Evolutionary conservation across 2,113 vertebrate species (phyloP), one percentile per base, ranked within the genome.

Genomic region (Gambusia holbrooki): DNA sequence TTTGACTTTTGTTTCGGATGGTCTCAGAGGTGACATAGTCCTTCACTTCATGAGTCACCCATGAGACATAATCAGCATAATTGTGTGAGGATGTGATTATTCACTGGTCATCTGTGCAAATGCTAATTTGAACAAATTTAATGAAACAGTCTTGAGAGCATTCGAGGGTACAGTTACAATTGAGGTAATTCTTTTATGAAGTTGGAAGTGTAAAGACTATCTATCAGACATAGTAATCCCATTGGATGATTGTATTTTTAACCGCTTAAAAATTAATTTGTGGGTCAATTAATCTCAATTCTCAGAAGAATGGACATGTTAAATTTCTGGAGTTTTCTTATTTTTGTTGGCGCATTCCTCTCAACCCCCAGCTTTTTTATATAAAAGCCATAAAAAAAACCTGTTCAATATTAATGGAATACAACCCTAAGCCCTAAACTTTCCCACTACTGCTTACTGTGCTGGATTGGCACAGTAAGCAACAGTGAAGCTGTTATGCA

Each of bases 31-130:
- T 84, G 83, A 86, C 86, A 79, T 84, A 76, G 72, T 63, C 80
- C 82, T 84, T 85, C 77, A 81, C 78, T 84, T 81, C 77, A 37
- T 73, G 60, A 71, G 76, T 74, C 87, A 84, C 86, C 15, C 71
- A 78, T 74, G 79, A 87, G 86, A 85, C 76, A 81, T 90, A 86
- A 91, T 89, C 81, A 81, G 62, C 40, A 48, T 84, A 90, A 92
- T 89, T 88, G 86, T 82, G 29, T 11, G 40, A 35, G n/a, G 77
- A 83, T 85, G 76, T 78, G 83, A 80, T 83, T 80, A 85, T 79
- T 88, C 76, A 76, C 81, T 66, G 73, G 79, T 81, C 88, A 69
- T 77, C 79, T 77, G 71, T 82, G 71, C 82, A 87, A 87, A 83
- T 82, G 80, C 79, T 83, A 79, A 84, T 85, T 84, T 82, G 62